Evolutionary conservation across 35 echinoderm and acorn worm genomes (phyloP).

Genomic region (Apostichopus parvimensis): DNA sequence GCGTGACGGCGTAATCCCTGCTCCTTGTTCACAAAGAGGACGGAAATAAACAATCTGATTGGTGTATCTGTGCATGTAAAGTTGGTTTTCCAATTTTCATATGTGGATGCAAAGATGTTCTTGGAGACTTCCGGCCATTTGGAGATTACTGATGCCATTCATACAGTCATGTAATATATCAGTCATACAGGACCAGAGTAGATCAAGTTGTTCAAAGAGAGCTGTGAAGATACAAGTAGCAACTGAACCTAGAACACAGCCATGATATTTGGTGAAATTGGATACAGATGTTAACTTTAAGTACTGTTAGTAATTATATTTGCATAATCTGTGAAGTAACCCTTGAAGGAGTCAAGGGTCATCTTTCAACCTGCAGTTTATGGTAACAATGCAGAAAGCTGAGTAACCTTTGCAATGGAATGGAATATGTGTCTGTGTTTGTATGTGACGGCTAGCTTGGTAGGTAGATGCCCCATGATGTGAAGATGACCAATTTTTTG

Average conservation of each 20-base stretch:
- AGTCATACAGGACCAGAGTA: neutral
- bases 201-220: neutral
- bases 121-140: neutral
- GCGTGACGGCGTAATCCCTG: constrained; percentile 24
- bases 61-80: neutral
- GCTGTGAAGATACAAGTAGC: neutral
- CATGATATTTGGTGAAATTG: neutral
- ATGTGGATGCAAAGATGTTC: neutral
- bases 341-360: too few relatives aligned
- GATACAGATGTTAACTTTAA: too few relatives aligned
- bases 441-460: too few relatives aligned
- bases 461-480: too few relatives aligned
- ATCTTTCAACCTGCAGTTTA: too few relatives aligned
- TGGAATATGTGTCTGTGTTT: too few relatives aligned
- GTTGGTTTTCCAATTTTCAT: too few relatives aligned
- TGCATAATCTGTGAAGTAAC: too few relatives aligned
- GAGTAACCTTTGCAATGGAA: too few relatives aligned
- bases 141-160: neutral
- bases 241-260: neutral
- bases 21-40: neutral
- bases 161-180: neutral
- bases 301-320: too few relatives aligned
- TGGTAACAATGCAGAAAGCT: too few relatives aligned
- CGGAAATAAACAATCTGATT: neutral
- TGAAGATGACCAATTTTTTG: too few relatives aligned